Evolutionary conservation across 2,888 invertebrate genomes (phyloP), one percentile per base, ranked within the genome.

Genomic region (Pardosa pseudoannulata): DNA sequence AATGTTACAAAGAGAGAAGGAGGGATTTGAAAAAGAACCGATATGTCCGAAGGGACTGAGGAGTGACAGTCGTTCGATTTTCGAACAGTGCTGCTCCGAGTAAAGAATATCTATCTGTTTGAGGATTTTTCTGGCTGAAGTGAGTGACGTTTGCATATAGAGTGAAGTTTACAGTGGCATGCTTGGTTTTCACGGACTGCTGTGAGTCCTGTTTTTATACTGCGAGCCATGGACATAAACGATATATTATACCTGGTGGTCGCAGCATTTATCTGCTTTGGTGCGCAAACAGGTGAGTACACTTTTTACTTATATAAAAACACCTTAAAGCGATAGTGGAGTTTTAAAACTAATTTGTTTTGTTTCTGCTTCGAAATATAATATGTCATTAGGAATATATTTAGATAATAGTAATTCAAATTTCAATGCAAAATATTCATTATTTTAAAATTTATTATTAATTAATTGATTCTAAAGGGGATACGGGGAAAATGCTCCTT

Each of bases 161-260:
- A 5, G 56, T 29, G 32, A 65, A 65, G 31, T 29, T 65, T 29
- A 13, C 32, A 7, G 82, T 82, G 82, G 82, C 82, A 82, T 82
- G 82, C 56, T 71, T 64, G 82, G 75, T 71, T 65, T 41, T 71
- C 62, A 46, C 82, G 65, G 67, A 32, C 62, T 65, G 7, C 41
- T 31, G 5, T 3, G n/a, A 62, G 46, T 31, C 70, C 62, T 71
- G 70, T 74, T 70, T 56, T 64, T 62, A 82, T 64, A 62, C 82
- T 72, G 64, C 82, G 82, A 82, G 76, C 82, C 82, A 82, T 82
- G 82, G 71, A 82, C 82, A 50, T 75, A 76, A 82, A 82, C 75
- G 29, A 71, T 64, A 36, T 70, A 56, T 29, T 73, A 64, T 82
- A 65, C 71, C 62, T 82, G 71, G 71, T 76, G 31, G 71, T 71